Evolutionary conservation across 2,797 vertebrate species (phyloP).

Genomic region (Xyrichtys novacula): DNA sequence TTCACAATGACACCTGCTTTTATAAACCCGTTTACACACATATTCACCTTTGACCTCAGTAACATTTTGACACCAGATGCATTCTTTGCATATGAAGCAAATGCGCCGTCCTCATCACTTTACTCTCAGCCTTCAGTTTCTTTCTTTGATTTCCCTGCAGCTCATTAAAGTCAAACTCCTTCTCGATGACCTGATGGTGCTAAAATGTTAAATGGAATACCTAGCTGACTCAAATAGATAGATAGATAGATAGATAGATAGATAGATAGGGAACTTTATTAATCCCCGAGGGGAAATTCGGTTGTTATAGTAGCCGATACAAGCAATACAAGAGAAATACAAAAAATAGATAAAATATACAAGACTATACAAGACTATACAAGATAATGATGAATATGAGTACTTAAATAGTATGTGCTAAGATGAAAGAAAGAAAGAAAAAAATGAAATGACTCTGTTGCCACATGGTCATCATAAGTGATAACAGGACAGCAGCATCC

Average conservation of each 20-base stretch:
- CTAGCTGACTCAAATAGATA: conserved; percentile 1
- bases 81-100: conserved; percentile 52
- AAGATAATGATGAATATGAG: too few relatives aligned
- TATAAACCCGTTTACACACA: conserved; percentile 26
- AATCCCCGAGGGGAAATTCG: too few relatives aligned
- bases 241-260: too few relatives aligned
- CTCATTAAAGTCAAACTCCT: conserved; percentile 28
- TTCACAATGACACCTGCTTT: conserved; percentile 39
- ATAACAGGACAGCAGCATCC: conserved; percentile 7
- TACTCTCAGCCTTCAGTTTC: conserved; percentile 27
- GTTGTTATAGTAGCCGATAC: too few relatives aligned
- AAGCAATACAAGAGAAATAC: too few relatives aligned
- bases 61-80: conserved; percentile 41
- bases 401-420: too few relatives aligned
- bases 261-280: too few relatives aligned
- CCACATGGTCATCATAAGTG: conserved; percentile 41
- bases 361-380: too few relatives aligned
- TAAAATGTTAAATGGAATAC: conserved; percentile 39
- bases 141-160: conserved; percentile 30
- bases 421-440: too few relatives aligned
- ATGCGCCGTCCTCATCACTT: conserved; percentile 33
- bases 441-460: conserved; percentile 20
- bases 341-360: too few relatives aligned
- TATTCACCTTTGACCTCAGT: conserved; percentile 44
- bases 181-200: conserved; percentile 45